A percentile compares a stretch with the other conserved stretches of the same genome.
phyloP scores from a whole-genome alignment of 2,797 vertebrate genomes.

The Dermochelys coriacea region DNA sequence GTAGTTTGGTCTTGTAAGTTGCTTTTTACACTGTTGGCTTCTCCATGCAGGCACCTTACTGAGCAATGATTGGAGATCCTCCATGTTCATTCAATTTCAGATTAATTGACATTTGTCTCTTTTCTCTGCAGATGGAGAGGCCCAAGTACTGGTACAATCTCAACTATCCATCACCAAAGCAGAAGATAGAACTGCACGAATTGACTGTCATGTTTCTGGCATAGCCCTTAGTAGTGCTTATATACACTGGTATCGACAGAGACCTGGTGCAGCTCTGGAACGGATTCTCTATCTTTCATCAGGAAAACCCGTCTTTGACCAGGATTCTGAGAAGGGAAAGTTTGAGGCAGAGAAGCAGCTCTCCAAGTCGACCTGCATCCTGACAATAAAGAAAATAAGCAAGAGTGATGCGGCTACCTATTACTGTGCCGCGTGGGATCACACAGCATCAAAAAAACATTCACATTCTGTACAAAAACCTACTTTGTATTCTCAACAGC shows the following conservation, averaged over 20 bases:
- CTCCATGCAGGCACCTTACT: no score
- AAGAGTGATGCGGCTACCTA: constrained; percentile 23
- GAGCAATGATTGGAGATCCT: no score
- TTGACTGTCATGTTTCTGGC: background rate
- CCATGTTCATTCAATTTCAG: no score
- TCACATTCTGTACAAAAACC: background rate
- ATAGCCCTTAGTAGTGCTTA: fast-evolving
- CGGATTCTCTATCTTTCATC: background rate
- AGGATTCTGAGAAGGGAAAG: fast-evolving
- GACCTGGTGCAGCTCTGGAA: background rate
- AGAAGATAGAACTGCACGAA: background rate
- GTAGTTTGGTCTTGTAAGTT: no score
- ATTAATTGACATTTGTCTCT: no score
- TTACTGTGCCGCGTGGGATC: constrained; percentile 13
- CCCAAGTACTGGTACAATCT: background rate
- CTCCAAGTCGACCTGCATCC: background rate
- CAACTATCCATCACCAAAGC: background rate
- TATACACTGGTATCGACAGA: constrained; percentile 67
- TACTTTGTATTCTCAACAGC: background rate
- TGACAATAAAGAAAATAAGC: background rate
- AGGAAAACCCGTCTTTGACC: fast-evolving
- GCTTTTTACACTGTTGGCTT: no score
- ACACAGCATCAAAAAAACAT: fast-evolving
- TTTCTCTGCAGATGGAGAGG: no score
- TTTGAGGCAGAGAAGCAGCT: fast-evolving